Conservation (phyloP, 2,113 vertebrate species). For the Sporophila hypoxantha region DNA sequence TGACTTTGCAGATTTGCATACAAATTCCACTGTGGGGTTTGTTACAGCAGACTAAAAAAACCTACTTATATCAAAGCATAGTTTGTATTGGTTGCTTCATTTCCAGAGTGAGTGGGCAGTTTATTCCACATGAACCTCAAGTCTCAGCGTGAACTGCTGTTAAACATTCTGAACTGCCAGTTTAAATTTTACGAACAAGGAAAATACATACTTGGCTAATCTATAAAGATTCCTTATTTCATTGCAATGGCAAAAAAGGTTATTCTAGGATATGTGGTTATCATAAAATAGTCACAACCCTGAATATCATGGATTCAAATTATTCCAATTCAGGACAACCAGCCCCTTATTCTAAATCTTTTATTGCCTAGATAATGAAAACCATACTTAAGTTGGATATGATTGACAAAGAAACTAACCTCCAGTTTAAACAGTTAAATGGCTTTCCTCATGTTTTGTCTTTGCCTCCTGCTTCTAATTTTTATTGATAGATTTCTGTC, state of each 20-base stretch:
- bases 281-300: constrained; percentile 37
- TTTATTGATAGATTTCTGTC: not conserved
- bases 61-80: not conserved
- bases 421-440: not conserved
- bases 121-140: constrained; percentile 21
- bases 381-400: not conserved
- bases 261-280: constrained; percentile 50
- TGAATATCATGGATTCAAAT: not conserved
- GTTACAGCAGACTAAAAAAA: not conserved
- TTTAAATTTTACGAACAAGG: constrained; percentile 36
- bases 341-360: constrained; percentile 6
- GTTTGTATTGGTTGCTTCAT: constrained; percentile 3
- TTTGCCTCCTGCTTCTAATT: not conserved
- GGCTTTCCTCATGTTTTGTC: not conserved
- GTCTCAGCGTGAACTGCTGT: constrained; percentile 8
- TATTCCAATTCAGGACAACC: not conserved
- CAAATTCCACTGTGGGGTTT: not conserved
- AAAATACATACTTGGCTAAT: not conserved
- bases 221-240: constrained; percentile 33
- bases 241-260: constrained; percentile 38
- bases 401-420: not conserved
- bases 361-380: constrained; percentile 34
- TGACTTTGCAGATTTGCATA: not conserved
- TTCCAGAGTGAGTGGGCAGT: constrained; percentile 1
- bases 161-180: constrained; percentile 31